Conservation (phyloP, 1,140 invertebrate species). For the Formica selysi region DNA sequence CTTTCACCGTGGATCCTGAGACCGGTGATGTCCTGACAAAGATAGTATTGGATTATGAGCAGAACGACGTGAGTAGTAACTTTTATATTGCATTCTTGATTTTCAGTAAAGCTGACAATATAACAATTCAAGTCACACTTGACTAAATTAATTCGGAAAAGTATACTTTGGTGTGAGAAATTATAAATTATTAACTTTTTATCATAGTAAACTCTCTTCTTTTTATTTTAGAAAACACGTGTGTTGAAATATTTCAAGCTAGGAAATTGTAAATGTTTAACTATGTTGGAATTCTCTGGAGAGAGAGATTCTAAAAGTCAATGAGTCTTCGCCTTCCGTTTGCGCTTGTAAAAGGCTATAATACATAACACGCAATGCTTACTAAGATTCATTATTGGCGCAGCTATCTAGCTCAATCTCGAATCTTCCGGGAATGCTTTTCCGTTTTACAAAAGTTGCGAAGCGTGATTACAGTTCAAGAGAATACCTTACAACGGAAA, state of each 20-base stretch:
- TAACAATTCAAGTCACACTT: background rate
- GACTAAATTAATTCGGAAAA: background rate
- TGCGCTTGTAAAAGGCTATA: background rate
- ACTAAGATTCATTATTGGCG: background rate
- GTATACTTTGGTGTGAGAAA: background rate
- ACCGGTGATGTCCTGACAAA: slow-evolving; percentile 93
- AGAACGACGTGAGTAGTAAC: slow-evolving; percentile 89
- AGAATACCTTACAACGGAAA: slow-evolving; percentile 8
- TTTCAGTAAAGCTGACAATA: background rate
- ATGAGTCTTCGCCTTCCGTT: background rate
- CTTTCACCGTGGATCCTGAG: slow-evolving; percentile 92
- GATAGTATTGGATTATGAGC: slow-evolving; percentile 93
- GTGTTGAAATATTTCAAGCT: background rate
- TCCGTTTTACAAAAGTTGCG: slow-evolving; percentile 3
- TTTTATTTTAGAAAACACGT: background rate
- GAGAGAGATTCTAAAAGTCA: background rate
- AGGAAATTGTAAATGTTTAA: background rate
- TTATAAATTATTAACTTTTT: background rate
- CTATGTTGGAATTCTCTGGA: background rate
- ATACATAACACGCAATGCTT: background rate
- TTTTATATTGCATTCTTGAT: background rate
- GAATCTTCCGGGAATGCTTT: slow-evolving; percentile 13
- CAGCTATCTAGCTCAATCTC: slow-evolving; percentile 8
- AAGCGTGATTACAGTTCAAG: slow-evolving; percentile 26
- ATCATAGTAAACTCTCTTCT: background rate